Base-by-base conservation (phyloP, 2,113 vertebrate genomes). In the Protomyctophum bolini region DNA sequence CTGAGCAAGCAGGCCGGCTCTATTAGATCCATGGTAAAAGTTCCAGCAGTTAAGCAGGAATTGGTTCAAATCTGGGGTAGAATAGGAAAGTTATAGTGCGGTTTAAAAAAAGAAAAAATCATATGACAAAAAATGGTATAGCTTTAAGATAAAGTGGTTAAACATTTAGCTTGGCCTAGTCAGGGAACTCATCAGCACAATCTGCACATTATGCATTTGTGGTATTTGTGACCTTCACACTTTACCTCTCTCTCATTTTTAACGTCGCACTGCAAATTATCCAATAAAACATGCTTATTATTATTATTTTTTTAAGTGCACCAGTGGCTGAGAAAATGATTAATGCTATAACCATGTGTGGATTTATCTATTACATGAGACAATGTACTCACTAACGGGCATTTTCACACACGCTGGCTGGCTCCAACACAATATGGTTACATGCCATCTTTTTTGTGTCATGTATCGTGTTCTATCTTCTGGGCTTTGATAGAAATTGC, bases 401-500 rank as follows among this genome's bases (percentile, higher is more conserved):
- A 63, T 80, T 21, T 51, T 49, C 63, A 10, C 45, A 51, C 60
- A 28, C 60, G 63, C 12, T 12, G n/a, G 33, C 77, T 57, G n/a
- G n/a, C n/a, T n/a, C n/a, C n/a, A 64, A 66, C 9, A 68, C 68
- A 82, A 79, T 84, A 75, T 69, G 73, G 67, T 68, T 57, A 58
- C 62, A 71, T 66, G 51, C 47, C 72, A 63, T 84, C 63, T 21
- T 86, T 3, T 86, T n/a, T n/a, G n/a, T 81, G 81, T 86, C 80
- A 83, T 75, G 70, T 80, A 77, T 83, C 71, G 60, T 79, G 79
- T 78, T 82, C 77, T 79, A 68, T 85, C 84, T 88, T 58, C 15
- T 46, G 10, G 10, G 76, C 72, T 71, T 85, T 79, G 80, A 88
- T 88, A 69, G 63, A 90, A 89, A 91, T 86, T 72, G 79, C 79